These are phyloP conservation scores for Iguana delicatissima DNA, from an alignment of 2,797 vertebrate genomes.

Conservation along the genomic window DNA sequence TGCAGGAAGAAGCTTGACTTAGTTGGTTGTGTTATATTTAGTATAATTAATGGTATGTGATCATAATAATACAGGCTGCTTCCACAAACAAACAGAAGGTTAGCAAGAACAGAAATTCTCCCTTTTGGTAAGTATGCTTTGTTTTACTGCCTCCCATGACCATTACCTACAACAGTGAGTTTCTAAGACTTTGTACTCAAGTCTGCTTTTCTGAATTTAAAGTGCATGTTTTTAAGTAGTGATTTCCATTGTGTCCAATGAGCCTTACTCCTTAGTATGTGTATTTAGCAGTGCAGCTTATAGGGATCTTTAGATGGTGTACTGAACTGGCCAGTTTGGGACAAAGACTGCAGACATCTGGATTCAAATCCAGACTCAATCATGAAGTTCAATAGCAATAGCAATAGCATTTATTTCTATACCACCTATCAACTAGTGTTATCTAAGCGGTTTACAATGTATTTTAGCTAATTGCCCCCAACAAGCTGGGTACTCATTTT, in stretches of 20 bases:
- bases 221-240: too few species aligned
- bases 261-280: too few species aligned
- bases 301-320: background rate
- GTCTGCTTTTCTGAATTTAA: background rate
- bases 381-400: too few species aligned
- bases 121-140: background rate
- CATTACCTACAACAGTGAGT: background rate
- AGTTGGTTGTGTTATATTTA: background rate
- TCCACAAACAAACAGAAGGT: accelerated
- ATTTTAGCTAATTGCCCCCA: too few species aligned
- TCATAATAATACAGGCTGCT: background rate
- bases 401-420: too few species aligned
- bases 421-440: too few species aligned
- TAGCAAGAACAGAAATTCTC: background rate
- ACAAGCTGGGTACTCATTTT: too few species aligned
- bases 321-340: background rate
- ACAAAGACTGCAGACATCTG: too few species aligned
- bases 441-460: too few species aligned
- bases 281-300: background rate
- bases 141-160: background rate
- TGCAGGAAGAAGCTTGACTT: background rate
- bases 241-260: too few species aligned
- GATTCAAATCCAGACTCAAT: too few species aligned
- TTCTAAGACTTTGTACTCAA: background rate
- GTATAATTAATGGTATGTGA: background rate